Evolutionary conservation across 2,113 vertebrate species (phyloP).

Genomic region (Pelecanoides urinatrix): DNA sequence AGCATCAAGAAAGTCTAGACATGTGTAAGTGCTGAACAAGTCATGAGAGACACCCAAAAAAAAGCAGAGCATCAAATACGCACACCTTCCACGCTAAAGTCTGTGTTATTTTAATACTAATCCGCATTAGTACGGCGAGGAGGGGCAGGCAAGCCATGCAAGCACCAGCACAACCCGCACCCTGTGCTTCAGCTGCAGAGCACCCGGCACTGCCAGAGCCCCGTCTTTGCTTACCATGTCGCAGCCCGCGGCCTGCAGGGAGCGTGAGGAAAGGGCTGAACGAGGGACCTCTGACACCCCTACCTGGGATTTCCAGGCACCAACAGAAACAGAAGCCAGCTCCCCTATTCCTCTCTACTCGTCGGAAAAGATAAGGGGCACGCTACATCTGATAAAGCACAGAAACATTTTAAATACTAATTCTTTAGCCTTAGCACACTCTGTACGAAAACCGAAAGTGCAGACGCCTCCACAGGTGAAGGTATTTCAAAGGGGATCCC

Average conservation of each 20-base stretch:
- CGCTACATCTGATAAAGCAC: background rate
- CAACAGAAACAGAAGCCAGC: background rate
- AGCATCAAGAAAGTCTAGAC: background rate
- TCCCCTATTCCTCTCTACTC: background rate
- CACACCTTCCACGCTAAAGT: background rate
- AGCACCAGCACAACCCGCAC: background rate
- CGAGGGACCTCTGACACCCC: background rate
- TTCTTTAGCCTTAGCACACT: background rate
- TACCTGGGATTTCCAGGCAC: background rate
- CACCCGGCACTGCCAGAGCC: background rate
- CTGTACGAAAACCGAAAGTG: background rate
- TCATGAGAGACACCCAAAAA: background rate
- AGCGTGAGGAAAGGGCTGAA: background rate
- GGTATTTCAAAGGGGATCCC: background rate
- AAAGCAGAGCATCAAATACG: background rate
- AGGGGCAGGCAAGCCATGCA: background rate
- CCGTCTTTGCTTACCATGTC: fast-evolving
- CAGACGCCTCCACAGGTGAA: fast-evolving
- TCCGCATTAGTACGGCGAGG: no score
- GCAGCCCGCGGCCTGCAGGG: background rate
- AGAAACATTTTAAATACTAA: background rate
- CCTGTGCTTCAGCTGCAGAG: background rate
- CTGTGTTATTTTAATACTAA: background rate
- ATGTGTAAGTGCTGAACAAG: background rate
- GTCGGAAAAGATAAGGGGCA: background rate